Evolutionary conservation across 2,888 invertebrate genomes (phyloP), one percentile per base, ranked within the genome.

Genomic region (Cactoblastis cactorum): DNA sequence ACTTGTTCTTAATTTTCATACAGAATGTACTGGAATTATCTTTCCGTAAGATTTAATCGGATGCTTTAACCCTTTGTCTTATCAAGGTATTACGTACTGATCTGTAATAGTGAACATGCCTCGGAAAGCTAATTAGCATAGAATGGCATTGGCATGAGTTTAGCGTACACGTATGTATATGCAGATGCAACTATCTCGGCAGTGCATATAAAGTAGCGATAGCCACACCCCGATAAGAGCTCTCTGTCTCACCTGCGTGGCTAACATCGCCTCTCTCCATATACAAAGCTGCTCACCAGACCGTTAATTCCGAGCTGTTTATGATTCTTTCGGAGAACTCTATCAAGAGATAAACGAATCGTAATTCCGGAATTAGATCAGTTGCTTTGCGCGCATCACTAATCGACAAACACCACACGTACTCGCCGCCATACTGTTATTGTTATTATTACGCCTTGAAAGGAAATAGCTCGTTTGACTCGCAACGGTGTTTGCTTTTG

Each of bases 151-250:
- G 74, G 65, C 74, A 73, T 68, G 68, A 67, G 67, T 57, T 57
- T 65, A 69, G 56, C 15, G 67, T 71, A 69, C 58, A 65, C 59
- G 62, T 59, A 62, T 56, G 9, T 62, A 59, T 57, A 67, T 28
- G 53, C 56, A 62, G 43, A 74, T 69, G 77, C 76, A 77, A 66
- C 71, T 74, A 79, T 79, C 75, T 75, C 72, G 68, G 69, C 72
- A 73, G 65, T 72, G 80, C 78, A 82, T 82, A 80, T 74, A 78
- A 77, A 84, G 76, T 78, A 77, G 75, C 77, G 76, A 77, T 80
- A 82, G 77, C 83, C 86, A 82, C 87, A 86, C 84, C 86, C 84
- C 69, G 77, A 77, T 75, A 74, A 71, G 61, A 59, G 53, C 58
- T 80, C 80, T 79, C 80, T 71, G 61, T 81, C 72, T 55, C 69